phyloP scores from a whole-genome alignment of 2,888 invertebrate genomes.

The Pollenia amentaria region DNA sequence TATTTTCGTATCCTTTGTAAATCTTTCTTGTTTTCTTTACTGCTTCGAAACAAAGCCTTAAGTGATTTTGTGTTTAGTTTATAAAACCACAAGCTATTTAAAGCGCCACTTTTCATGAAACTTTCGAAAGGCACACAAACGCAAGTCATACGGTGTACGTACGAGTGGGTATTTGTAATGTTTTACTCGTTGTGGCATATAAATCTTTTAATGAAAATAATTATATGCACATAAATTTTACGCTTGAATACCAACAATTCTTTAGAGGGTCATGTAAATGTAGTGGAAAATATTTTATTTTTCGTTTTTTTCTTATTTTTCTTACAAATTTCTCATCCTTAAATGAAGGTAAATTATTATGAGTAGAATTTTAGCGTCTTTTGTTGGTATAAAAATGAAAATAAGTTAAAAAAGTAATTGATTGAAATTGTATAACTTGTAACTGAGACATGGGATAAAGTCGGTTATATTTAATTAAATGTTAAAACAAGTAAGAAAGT shows the following conservation, averaged over 20 bases:
- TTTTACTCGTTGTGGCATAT: background rate
- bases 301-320: background rate
- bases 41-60: background rate
- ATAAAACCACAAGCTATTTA: slow-evolving; percentile 38
- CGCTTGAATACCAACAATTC: slow-evolving; percentile 20
- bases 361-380: background rate
- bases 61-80: slow-evolving; percentile 32
- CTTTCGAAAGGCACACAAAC: background rate
- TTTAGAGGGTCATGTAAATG: slow-evolving; percentile 35
- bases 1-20: background rate
- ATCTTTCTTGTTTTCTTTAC: background rate
- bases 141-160: too few relatives aligned
- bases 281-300: slow-evolving; percentile 16
- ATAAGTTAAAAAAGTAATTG: too few relatives aligned
- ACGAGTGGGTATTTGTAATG: background rate
- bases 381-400: background rate
- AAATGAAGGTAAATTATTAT: background rate
- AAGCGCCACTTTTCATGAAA: background rate
- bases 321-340: background rate
- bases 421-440: too few relatives aligned
- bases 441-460: too few relatives aligned
- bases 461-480: too few relatives aligned
- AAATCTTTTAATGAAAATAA: slow-evolving; percentile 42
- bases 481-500: too few relatives aligned
- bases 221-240: slow-evolving; percentile 53